phyloP scores from a whole-genome alignment of 1,140 invertebrate genomes.

The Phortica variegata region DNA sequence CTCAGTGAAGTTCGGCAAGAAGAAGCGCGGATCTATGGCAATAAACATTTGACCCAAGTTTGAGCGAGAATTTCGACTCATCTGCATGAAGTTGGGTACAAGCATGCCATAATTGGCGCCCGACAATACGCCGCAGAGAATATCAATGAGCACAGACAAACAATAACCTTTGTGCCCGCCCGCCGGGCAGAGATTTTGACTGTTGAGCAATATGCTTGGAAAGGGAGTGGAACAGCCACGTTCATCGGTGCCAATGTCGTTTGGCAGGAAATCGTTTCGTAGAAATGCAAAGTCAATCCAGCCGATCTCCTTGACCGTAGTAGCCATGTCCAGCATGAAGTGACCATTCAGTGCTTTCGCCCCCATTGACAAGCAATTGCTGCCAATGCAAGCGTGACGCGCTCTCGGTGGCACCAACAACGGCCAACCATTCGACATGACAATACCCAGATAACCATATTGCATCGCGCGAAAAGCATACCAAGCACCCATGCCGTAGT shows the following conservation, averaged over 20 bases:
- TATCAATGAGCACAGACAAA: constrained; percentile 79
- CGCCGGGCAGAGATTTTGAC: constrained; percentile 71
- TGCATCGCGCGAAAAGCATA: constrained; percentile 77
- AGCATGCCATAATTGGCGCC: constrained; percentile 21
- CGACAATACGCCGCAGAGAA: constrained; percentile 58
- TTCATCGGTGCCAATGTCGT: constrained; percentile 76
- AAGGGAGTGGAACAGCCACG: constrained; percentile 68
- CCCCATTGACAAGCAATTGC: constrained; percentile 81
- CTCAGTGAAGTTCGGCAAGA: constrained; percentile 20
- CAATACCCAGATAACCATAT: constrained; percentile 76
- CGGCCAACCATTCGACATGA: constrained; percentile 90
- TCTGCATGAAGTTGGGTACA: constrained; percentile 6
- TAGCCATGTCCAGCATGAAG: constrained; percentile 93
- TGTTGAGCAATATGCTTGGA: constrained; percentile 63
- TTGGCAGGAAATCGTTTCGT: constrained; percentile 70
- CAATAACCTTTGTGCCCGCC: constrained; percentile 92
- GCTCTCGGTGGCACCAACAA: constrained; percentile 79
- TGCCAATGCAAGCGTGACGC: constrained; percentile 73
- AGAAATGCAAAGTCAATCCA: constrained; percentile 75
- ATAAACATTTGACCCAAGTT: constrained; percentile 25
- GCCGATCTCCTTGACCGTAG: constrained; percentile 67
- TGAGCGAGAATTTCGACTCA: neutral
- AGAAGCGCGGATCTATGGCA: constrained; percentile 24
- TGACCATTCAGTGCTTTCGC: constrained; percentile 68
- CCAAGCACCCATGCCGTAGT: constrained; percentile 73